Percentiles rank a stretch among this genome's conserved stretches.
Conservation (phyloP, 2,888 invertebrate species). For the Melanophora roralis region DNA sequence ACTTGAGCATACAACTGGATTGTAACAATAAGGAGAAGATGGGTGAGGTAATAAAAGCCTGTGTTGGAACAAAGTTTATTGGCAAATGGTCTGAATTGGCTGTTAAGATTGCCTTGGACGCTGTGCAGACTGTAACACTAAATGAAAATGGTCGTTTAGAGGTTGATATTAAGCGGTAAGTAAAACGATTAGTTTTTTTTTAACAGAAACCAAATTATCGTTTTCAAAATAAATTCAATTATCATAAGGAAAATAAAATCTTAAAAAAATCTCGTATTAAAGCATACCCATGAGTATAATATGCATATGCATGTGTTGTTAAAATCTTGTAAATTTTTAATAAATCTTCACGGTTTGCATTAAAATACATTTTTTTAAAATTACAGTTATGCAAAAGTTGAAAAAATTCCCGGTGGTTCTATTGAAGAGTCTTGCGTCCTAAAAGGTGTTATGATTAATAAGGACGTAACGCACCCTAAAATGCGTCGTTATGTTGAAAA, state of each 20-base stretch:
- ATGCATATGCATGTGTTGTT: no score
- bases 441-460: constrained; percentile 97
- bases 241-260: no score
- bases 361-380: no score
- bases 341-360: no score
- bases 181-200: no score
- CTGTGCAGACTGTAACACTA: constrained; percentile 92
- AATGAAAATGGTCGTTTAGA: constrained; percentile 94
- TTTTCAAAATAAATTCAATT: no score
- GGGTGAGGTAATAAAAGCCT: constrained; percentile 91
- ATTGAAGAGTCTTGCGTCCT: constrained; percentile 96
- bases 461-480: constrained; percentile 98
- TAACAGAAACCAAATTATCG: no score
- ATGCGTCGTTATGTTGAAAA: constrained; percentile 97
- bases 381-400: constrained; percentile 91
- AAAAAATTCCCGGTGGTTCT: constrained; percentile 95
- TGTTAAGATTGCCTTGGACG: constrained; percentile 96
- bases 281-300: no score
- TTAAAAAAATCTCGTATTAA: no score
- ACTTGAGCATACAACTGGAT: constrained; percentile 90
- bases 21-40: constrained; percentile 88
- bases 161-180: constrained; percentile 95
- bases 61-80: constrained; percentile 98
- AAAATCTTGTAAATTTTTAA: no score
- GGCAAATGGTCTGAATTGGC: constrained; percentile 97